Evolutionary conservation across 2,797 vertebrate genomes (phyloP), one percentile per base, ranked within the genome.

Genomic region (Coregonus suidteri): DNA sequence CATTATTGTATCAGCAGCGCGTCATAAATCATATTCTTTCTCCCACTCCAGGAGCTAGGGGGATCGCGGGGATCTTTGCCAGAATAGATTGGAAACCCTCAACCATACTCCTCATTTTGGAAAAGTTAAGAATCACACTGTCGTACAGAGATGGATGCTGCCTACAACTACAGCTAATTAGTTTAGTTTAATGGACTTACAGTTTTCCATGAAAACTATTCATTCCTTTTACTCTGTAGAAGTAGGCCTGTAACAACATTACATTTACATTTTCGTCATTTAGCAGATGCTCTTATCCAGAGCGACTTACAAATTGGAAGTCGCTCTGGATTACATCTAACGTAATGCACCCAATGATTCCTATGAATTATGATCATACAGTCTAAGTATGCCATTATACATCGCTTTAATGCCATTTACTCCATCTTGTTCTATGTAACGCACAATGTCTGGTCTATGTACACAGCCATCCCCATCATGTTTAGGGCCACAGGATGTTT

Each of bases 1-100:
- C 81, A 51, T 13, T 74, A 81, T 85, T 86, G 84, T 83, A 85
- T 88, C 85, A 86, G 62, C 81, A 79, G 66, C 80, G 81, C 77
- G 77, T 82, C 77, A 74, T 78, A 73, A 73, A 78, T 74, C 77
- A 78, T 54, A 25, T 56, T 68, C 71, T 47, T 54, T 73, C 79
- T 84, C 84, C 78, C 76, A 77, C 37, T 79, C 79, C 80, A 66
- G 66, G 80, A 64, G 76, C 41, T 0, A 13, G 74, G 59, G 69
- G 73, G 13, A 64, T 75, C 51, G 2, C 9, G 1, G 25, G 70
- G 31, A 72, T 62, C 25, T 31, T 77, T 82, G 78, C 82, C 82
- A 81, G 78, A 68, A 59, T 41, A 16, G 74, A 16, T 70, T 25
- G 82, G 59, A 77, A 72, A 78, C 62, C 71, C 79, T 73, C 71